Base-by-base conservation (phyloP, 2,797 vertebrate species). In the Novumbra hubbsi region DNA sequence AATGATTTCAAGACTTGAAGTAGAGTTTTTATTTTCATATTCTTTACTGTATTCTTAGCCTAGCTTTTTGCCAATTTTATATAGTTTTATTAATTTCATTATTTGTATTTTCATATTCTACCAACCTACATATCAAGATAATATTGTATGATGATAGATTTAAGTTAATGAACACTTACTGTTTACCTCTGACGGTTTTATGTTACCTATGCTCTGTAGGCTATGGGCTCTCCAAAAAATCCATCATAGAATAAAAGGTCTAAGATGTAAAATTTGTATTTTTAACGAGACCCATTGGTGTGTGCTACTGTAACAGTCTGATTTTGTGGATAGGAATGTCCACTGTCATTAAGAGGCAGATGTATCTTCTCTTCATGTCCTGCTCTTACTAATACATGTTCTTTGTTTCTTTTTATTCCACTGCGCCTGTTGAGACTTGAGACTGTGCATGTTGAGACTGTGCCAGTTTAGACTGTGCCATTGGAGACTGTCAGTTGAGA, bases 31-130 rank as follows among this genome's bases (percentile, higher is more conserved):
- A 74, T 52, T 64, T 69, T 68, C 7, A 75, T 78, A 68, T 75
- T 80, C 66, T 34, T 45, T 12, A 8, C 71, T 64, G 45, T 75
- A 73, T 80, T 45, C 74, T 77, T 80, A 70, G 2, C 69, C 78
- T 72, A 65, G 79, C 78, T 81, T 85, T 78, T 81, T 81, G 71
- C 76, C 82, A 60, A 74, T 75, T 63, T 79, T 85, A 81, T 78
- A 45, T 55, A 74, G 71, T 74, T 82, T 57, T 21, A 3, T 9
- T 2, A 16, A 5, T 52, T 19, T 0, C 34, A 73, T 71, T 21
- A 50, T 65, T 34, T 1, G 19, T 73, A 19, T 73, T 66, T 38
- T 32, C 75, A 5, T 66, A 68, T 52, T 49, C 45, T 48, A 49
- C 68, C 27, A 19, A 50, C 6, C 49, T 30, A 79, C 73, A 71